Evolutionary conservation across 2,113 vertebrate genomes (phyloP), one percentile per base, ranked within the genome.

Genomic region (Brachyhypopomus gauderio): DNA sequence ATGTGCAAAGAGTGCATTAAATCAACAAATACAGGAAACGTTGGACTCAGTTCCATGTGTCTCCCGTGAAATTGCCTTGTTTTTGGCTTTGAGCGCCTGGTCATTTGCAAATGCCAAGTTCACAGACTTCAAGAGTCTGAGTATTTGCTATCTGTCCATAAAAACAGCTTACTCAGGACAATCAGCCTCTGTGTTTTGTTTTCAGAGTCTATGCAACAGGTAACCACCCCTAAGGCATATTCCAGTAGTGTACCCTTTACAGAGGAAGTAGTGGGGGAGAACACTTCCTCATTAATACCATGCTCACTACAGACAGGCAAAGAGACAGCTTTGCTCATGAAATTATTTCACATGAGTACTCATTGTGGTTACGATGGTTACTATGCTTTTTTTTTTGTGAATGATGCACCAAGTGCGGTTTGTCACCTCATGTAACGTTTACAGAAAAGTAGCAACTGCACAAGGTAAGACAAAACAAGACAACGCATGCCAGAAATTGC

Each of bases 1-100:
- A 86, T 79, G 82, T 85, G 79, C 58, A 70, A 59, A 72, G 30
- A 30, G 70, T 34, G 67, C 69, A 82, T 80, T 45, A 76, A 80
- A 64, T 84, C 36, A 78, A 70, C 74, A 80, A 78, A 81, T 82
- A 14, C 64, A 60, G 73, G 55, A 76, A 85, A 70, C 76, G 45
- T 77, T 56, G 62, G 38, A 67, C 72, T 81, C 52, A 72, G 74
- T 73, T 76, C 27, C 27, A 69, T 41, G 72, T 16, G 78, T 59
- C 30, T 19, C 55, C 41, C 60, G 67, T 70, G 66, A 12, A 17
- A 22, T 1, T 12, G 64, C 19, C 17, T 36, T 1, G 5, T 36
- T 20, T 67, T 36, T 67, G 36, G 7, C 19, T 16, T 36, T 34
- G 36, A 9, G 64, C 30, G 20, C 3, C 6, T 17, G 20, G 36